Evolutionary conservation across 2,797 vertebrate species (phyloP).

Genomic region (Arremon aurantiirostris): DNA sequence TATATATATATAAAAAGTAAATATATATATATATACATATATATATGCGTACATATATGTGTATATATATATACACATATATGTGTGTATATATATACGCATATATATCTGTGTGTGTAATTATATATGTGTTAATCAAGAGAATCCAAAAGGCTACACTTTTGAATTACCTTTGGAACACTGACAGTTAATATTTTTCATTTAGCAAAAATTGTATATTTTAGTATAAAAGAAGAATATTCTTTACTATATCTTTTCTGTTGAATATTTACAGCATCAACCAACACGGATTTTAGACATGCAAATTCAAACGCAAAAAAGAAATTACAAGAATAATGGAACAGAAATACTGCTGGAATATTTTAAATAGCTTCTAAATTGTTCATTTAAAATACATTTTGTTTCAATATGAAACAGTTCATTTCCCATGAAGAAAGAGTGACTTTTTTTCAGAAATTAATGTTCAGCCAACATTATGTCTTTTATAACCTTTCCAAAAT

Average conservation of each 20-base stretch:
- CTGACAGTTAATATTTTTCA: not conserved
- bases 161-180: not conserved
- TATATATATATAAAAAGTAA: too few species aligned
- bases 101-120: too few species aligned
- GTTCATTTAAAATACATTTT: conserved; percentile 62
- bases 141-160: not conserved
- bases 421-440: conserved; percentile 24
- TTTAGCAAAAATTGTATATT: conserved; percentile 9
- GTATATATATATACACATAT: too few species aligned
- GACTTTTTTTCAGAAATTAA: conserved; percentile 47
- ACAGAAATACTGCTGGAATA: conserved; percentile 1
- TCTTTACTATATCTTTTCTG: conserved; percentile 45
- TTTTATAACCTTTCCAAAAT: conserved; percentile 57
- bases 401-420: conserved; percentile 57
- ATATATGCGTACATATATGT: too few species aligned
- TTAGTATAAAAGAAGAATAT: not conserved
- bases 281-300: conserved; percentile 55
- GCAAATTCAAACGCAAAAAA: conserved; percentile 60
- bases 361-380: conserved; percentile 69
- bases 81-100: too few species aligned
- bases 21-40: too few species aligned
- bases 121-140: not conserved
- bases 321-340: conserved; percentile 33
- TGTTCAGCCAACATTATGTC: conserved; percentile 43
- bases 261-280: conserved; percentile 63